Evolutionary conservation across 2,113 vertebrate species (phyloP), one percentile per base, ranked within the genome.

Genomic region (Cephalophus harveyi): DNA sequence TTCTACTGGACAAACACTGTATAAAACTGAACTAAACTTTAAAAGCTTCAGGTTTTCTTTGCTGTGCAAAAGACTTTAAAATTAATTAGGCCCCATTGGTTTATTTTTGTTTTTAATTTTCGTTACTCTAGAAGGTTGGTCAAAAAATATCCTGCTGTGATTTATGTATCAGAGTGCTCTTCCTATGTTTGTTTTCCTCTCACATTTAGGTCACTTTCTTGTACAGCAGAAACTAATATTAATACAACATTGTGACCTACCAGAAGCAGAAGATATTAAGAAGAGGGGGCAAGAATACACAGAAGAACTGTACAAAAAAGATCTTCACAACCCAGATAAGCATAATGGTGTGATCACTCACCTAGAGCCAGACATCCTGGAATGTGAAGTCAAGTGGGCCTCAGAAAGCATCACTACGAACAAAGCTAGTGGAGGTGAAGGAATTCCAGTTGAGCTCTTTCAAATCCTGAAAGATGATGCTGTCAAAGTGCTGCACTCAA

Each of bases 401-500:
- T 60, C 13, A 60, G 25, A 0, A 60, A 60, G 11, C 11, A 60
- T 28, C 57, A 59, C 25, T 59, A 10, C 0, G 2, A 59, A 6
- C 57, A 59, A 59, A 59, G 0, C 25, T 59, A 28, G 11, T 59
- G 25, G 11, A 28, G 54, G 57, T 2, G 57, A 59, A 5, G 25
- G 57, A 28, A 59, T 59, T 59, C 11, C 57, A 28, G 11, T 2
- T 2, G 57, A 59, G 57, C 25, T 59, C 0, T 59, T 59, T 59
- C 57, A 59, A 59, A 59, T 28, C 57, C 11, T 27, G 11, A 28
- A 59, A 59, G 0, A 6, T 59, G 25, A 59, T 59, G 11, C 1
- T 27, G 11, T 0, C 11, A 28, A 0, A 59, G 11, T 59, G 57
- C 9, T 13, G 10, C 25, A 5, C 11, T 59, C 57, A 59, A 28